Evolutionary conservation across 2,797 vertebrate species (phyloP).

Genomic region (Anguilla pacifica): DNA sequence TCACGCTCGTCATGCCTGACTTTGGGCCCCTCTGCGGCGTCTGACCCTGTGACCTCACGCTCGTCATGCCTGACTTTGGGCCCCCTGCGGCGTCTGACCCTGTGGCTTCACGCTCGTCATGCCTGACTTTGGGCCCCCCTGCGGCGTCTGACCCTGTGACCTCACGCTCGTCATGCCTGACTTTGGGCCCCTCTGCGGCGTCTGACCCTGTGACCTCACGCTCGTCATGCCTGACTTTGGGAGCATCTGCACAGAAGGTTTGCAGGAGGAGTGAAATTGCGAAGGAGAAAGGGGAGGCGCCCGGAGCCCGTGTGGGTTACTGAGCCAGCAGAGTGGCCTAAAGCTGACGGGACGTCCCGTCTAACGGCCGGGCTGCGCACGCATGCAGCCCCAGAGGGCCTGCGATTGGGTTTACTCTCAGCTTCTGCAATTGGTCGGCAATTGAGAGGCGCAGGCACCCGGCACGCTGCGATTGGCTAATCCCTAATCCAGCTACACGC

Average conservation of each 20-base stretch:
- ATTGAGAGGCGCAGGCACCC: conserved; percentile 24
- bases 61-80: no score
- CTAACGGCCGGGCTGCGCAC: background rate
- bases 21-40: conserved; percentile 52
- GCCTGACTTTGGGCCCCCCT: no score
- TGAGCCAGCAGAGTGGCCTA: background rate
- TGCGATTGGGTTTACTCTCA: background rate
- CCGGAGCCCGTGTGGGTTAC: background rate
- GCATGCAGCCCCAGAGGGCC: conserved; percentile 11
- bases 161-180: no score
- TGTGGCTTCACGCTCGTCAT: no score
- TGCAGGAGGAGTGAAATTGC: no score
- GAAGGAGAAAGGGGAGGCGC: no score
- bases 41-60: conserved; percentile 32
- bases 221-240: no score
- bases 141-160: no score
- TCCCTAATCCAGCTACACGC: conserved; percentile 49
- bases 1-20: no score
- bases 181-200: no score
- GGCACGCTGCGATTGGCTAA: background rate
- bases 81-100: no score
- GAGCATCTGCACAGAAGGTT: background rate
- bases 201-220: no score
- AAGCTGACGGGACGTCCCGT: background rate
- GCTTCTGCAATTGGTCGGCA: background rate